Conservation (phyloP, 2,888 invertebrate species). For the Scaptomyza reducta region DNA sequence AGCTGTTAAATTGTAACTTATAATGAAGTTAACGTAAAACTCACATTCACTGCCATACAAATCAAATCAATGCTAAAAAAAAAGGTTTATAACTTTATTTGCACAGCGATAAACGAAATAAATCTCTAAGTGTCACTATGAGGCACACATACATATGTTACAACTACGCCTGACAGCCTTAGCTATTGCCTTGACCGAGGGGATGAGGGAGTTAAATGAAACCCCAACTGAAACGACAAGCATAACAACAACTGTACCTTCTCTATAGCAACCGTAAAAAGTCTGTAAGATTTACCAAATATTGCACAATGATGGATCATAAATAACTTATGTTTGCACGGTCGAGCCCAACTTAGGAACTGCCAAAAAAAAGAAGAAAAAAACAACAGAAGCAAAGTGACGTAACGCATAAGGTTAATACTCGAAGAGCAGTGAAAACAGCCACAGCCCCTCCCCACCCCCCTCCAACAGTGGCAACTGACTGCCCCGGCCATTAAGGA, state of each 20-base stretch:
- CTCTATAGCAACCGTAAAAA: constrained; percentile 63
- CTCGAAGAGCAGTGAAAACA: constrained; percentile 16
- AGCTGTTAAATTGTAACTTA: not conserved
- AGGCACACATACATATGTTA: constrained; percentile 69
- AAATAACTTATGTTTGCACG: constrained; percentile 80
- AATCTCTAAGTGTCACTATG: constrained; percentile 71
- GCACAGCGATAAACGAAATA: constrained; percentile 69
- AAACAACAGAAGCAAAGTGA: constrained; percentile 47
- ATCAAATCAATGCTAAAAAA: constrained; percentile 56
- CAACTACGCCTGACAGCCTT: constrained; percentile 39
- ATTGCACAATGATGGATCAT: constrained; percentile 82
- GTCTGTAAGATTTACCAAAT: constrained; percentile 77
- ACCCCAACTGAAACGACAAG: constrained; percentile 44
- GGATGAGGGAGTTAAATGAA: constrained; percentile 33
- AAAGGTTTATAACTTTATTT: constrained; percentile 75
- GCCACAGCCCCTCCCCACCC: constrained; percentile 6
- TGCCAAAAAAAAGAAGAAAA: constrained; percentile 13
- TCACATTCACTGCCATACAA: constrained; percentile 51
- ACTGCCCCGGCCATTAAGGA: constrained; percentile 74
- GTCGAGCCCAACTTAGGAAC: constrained; percentile 19
- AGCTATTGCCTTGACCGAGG: constrained; percentile 17
- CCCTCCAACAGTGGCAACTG: constrained; percentile 5
- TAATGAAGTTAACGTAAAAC: constrained; percentile 34
- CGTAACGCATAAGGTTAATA: constrained; percentile 72
- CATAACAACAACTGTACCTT: constrained; percentile 56